These are phyloP conservation scores for Hedya salicella DNA, from an alignment of 2,888 invertebrate species.

Conservation along the genomic window DNA sequence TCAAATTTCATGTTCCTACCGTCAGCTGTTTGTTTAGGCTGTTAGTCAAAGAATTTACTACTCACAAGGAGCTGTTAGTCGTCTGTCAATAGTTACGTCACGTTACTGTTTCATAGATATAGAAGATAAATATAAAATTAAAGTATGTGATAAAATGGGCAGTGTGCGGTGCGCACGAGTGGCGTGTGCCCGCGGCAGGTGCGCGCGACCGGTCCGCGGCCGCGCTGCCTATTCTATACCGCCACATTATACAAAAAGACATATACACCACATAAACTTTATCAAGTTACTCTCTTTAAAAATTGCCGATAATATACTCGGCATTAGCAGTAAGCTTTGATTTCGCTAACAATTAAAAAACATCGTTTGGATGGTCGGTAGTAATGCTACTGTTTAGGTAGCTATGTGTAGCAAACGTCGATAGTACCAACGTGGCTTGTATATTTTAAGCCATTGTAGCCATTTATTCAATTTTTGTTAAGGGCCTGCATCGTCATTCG, in stretches of 20 bases:
- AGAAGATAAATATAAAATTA: too few relatives aligned
- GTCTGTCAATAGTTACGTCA: too few relatives aligned
- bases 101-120: too few relatives aligned
- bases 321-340: slow-evolving; percentile 12
- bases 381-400: neutral
- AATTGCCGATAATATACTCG: neutral
- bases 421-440: too few relatives aligned
- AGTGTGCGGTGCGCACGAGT: slow-evolving; percentile 61
- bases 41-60: too few relatives aligned
- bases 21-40: too few relatives aligned
- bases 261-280: neutral
- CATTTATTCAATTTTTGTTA: too few relatives aligned
- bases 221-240: neutral
- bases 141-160: neutral
- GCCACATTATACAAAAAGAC: neutral
- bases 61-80: too few relatives aligned
- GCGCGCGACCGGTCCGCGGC: slow-evolving; percentile 61
- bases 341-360: slow-evolving; percentile 12
- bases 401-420: neutral
- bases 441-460: too few relatives aligned
- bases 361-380: neutral
- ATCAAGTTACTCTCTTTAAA: neutral
- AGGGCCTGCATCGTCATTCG: too few relatives aligned
- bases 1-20: too few relatives aligned
- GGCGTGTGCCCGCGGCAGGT: slow-evolving; percentile 83